These are phyloP conservation scores for Agrotis segetum DNA, from an alignment of 2,888 invertebrate species.

Conservation along the genomic window DNA sequence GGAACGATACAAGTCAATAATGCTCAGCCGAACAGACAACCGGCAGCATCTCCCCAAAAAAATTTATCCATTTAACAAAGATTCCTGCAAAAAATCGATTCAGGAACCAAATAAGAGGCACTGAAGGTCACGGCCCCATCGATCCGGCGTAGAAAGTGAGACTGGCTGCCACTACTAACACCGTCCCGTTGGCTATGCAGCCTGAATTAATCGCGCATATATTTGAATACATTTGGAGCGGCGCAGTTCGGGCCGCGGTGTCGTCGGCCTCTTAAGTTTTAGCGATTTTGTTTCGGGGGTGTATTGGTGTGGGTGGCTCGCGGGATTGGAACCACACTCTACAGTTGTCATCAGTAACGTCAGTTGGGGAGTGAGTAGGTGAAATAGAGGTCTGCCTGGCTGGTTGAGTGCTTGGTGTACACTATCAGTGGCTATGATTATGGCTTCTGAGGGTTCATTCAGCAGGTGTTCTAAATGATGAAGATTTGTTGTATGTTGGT, in stretches of 20 bases:
- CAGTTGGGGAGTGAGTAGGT: conserved; percentile 8
- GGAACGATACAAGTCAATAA: not conserved
- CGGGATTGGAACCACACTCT: conserved; percentile 20
- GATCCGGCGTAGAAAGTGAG: conserved; percentile 91
- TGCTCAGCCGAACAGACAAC: not conserved
- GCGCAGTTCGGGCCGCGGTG: conserved; percentile 85
- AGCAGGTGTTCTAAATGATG: not conserved
- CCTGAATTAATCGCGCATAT: conserved; percentile 92
- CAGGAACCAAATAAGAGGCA: conserved; percentile 87
- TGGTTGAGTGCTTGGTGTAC: conserved; percentile 4
- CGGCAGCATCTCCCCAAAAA: conserved; percentile 12
- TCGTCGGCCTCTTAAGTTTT: conserved; percentile 90
- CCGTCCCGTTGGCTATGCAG: conserved; percentile 91
- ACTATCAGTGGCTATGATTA: too few species aligned
- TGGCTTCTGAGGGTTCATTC: too few species aligned
- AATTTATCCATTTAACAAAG: conserved; percentile 46
- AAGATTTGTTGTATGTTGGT: not conserved
- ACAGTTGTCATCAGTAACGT: conserved; percentile 37
- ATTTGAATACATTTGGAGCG: conserved; percentile 89
- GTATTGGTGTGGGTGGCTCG: conserved; percentile 52
- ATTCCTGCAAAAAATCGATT: conserved; percentile 80
- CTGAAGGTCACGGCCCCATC: conserved; percentile 91
- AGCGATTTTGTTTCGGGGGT: conserved; percentile 84
- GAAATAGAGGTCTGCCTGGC: not conserved
- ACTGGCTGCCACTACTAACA: conserved; percentile 90